phyloP scores from a whole-genome alignment of 2,113 vertebrate genomes.

The Sylvicapra grimmia region DNA sequence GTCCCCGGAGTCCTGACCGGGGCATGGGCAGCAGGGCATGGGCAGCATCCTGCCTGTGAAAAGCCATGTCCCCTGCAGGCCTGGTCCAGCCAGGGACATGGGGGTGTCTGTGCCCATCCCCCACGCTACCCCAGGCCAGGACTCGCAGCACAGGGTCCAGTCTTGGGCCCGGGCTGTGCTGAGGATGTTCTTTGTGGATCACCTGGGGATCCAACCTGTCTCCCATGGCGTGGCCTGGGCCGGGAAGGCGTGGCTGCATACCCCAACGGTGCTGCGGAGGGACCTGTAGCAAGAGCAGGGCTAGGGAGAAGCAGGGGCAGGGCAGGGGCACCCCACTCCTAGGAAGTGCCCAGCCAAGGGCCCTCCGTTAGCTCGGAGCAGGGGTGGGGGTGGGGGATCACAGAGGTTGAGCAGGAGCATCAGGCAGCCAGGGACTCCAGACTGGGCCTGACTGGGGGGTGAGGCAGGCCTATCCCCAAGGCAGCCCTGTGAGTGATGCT shows the following conservation, averaged over 20 bases:
- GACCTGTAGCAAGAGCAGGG: background rate
- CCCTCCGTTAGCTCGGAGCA: fast-evolving
- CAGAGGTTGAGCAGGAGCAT: background rate
- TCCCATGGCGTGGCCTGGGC: fast-evolving
- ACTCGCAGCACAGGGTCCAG: background rate
- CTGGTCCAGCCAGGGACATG: fast-evolving
- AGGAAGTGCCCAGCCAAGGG: background rate
- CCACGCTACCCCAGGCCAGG: fast-evolving
- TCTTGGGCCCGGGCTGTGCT: background rate
- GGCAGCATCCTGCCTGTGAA: background rate
- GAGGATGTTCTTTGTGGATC: background rate
- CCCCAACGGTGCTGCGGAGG: fast-evolving
- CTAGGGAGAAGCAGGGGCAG: no score
- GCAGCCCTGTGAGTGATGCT: fast-evolving
- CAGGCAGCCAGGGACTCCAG: background rate
- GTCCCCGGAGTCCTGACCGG: fast-evolving
- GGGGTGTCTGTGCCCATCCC: background rate
- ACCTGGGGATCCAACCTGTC: background rate
- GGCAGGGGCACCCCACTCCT: no score
- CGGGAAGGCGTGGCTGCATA: background rate
- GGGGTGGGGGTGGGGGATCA: background rate
- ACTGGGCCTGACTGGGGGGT: background rate
- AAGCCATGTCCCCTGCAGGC: background rate
- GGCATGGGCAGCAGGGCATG: background rate
- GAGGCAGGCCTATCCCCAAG: background rate